Evolutionary conservation across 2,113 vertebrate genomes (phyloP), one percentile per base, ranked within the genome.

Genomic region (Anolis sagrei): DNA sequence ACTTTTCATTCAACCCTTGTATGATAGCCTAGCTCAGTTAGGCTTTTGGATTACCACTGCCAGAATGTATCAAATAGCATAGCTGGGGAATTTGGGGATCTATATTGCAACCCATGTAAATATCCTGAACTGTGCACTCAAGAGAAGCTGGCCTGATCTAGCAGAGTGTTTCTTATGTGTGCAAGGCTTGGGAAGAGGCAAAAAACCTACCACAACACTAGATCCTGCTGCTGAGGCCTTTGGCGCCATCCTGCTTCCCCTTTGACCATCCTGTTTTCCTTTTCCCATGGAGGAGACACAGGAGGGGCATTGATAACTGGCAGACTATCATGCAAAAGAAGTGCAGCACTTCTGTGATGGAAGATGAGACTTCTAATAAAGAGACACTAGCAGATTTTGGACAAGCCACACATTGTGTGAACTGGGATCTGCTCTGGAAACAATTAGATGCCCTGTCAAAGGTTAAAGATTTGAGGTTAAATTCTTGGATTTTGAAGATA

Each of bases 381-480:
- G 84, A 82, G 84, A 89, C 5, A 90, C 79, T 51, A 87, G 82
- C 87, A 92, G 90, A 90, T 78, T 92, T 90, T 49, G 88, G 92
- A 88, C 76, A 75, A 69, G 18, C 61, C 44, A 72, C 87, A 92
- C 89, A 93, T 81, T 90, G 90, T 90, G 86, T 79, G 61, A 83
- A 81, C 91, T 25, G 76, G 92, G 77, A 92, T 86, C 89, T 92
- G 79, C 92, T 85, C 93, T 94, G 93, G 92, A 93, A 95, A 91
- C 92, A 93, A 93, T 94, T 92, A 95, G 90, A 83, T 89, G 90
- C 88, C 91, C 83, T 91, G 92, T 93, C 92, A 92, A 91, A 91
- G 92, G 94, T 89, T 92, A 93, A 94, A 94, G 89, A 81, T 85
- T 88, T 51, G 87, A 91, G 92, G 91, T 94, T 92, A 94, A 93